Conservation (phyloP, 1,140 invertebrate species). For the Charaxes varanes region DNA sequence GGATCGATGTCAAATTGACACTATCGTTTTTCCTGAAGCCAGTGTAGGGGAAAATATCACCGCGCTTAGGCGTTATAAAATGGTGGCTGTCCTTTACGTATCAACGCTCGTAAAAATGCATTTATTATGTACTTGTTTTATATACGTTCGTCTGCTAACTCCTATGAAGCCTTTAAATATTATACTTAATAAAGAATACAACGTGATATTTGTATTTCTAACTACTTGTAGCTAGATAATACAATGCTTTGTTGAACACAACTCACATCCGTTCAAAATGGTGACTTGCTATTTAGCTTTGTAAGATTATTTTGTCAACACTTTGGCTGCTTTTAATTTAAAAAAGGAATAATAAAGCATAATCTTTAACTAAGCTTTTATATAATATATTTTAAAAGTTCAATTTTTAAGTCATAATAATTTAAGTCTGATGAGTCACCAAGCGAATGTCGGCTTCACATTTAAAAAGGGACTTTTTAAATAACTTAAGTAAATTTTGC, state of each 20-base stretch:
- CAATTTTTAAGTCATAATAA: no score
- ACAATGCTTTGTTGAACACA: conserved; percentile 66
- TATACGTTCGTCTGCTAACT: conserved; percentile 27
- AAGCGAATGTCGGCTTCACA: no score
- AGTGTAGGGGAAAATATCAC: conserved; percentile 69
- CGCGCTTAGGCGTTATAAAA: conserved; percentile 72
- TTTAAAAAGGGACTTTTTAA: no score
- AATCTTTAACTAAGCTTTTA: no score
- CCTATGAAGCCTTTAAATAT: conserved; percentile 32
- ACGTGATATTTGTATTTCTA: conserved; percentile 41
- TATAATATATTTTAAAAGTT: no score
- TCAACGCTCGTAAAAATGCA: conserved; percentile 58
- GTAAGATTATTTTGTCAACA: conserved; percentile 21
- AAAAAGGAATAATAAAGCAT: not conserved
- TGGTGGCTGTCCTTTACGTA: conserved; percentile 67
- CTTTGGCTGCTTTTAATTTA: conserved; percentile 1
- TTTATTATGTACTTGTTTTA: conserved; percentile 34
- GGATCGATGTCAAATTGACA: conserved; percentile 77
- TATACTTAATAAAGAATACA: conserved; percentile 27
- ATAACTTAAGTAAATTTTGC: no score
- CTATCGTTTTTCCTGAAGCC: conserved; percentile 72
- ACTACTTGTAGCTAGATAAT: conserved; percentile 37
- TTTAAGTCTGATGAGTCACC: no score
- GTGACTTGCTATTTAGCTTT: conserved; percentile 72
- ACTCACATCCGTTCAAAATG: conserved; percentile 77